Evolutionary conservation across 2,888 invertebrate species (phyloP).

Genomic region (Hylaea fasciaria): DNA sequence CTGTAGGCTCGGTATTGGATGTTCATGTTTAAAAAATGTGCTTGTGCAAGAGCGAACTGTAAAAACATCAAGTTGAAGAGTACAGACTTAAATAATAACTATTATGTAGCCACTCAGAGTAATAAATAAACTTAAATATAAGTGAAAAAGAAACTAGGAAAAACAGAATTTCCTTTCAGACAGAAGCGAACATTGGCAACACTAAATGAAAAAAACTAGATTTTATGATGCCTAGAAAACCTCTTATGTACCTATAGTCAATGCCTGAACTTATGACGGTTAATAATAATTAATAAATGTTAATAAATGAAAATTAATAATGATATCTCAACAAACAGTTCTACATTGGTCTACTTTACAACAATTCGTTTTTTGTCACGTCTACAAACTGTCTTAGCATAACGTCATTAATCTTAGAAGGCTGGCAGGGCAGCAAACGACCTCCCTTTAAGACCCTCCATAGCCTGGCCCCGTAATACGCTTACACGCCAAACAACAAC

Average conservation of each 20-base stretch:
- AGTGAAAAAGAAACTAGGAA: too few species aligned
- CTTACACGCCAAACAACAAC: slow-evolving; percentile 65
- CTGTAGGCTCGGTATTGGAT: slow-evolving; percentile 27
- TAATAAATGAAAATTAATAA: slow-evolving; percentile 4
- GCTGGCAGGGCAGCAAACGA: slow-evolving; percentile 82
- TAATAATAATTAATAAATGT: too few species aligned
- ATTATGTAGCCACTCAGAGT: too few species aligned
- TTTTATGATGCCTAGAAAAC: neutral
- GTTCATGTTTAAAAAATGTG: slow-evolving; percentile 4
- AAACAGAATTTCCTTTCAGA: too few species aligned
- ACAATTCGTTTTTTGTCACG: slow-evolving; percentile 72
- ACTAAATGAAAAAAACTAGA: neutral
- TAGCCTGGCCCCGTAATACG: slow-evolving; percentile 77
- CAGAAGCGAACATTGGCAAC: too few species aligned
- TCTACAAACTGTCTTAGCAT: slow-evolving; percentile 78
- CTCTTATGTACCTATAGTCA: too few species aligned
- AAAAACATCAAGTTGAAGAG: too few species aligned
- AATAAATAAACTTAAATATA: too few species aligned
- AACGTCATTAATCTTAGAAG: slow-evolving; percentile 81
- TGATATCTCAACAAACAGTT: slow-evolving; percentile 38
- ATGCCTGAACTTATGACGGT: neutral
- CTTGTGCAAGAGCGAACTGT: neutral
- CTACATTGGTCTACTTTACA: slow-evolving; percentile 66
- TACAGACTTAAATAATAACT: too few species aligned
- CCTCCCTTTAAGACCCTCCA: slow-evolving; percentile 82